Base-by-base conservation (phyloP, 2,113 vertebrate species). In the Hiodon tergisus region DNA sequence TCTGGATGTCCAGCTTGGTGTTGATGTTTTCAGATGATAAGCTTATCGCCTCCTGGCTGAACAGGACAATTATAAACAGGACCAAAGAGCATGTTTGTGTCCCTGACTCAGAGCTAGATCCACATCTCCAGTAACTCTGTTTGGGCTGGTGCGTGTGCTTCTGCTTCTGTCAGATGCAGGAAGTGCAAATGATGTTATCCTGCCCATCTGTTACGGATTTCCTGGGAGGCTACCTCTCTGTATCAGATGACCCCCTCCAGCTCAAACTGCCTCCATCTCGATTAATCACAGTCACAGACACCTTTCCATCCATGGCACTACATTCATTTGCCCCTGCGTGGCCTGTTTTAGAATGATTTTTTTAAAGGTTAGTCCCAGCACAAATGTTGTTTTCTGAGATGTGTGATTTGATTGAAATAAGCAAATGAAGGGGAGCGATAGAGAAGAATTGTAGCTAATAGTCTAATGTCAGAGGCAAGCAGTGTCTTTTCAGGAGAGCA, bases 131-230 rank as follows among this genome's bases (percentile, higher is more conserved):
- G 6, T 85, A 83, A 87, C 86, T 78, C 61, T 78, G 76, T 88
- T 88, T 85, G 76, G 78, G 51, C 78, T 78, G 75, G 73, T 78
- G 83, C 71, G 72, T 72, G 76, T 73, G 71, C 71, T 67, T 78
- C 84, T 85, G 81, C 78, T 66, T 85, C 81, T 85, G 81, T 87
- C 84, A 87, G 65, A 85, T 68, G 76, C 11, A 51, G 81, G 82
- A 67, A 72, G 80, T 52, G 72, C 78, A 77, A 69, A 73, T 83
- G 79, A 87, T 85, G 77, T 82, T 87, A 87, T 88, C 86, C 74
- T 68, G 67, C 79, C 76, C 76, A 84, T 85, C 83, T 79, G 74
- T 65, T 77, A 70, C 73, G 72, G 69, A 84, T 83, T 85, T 88
- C 85, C 83, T 82, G 78, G 76, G 79, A 85, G 71, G 78, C 67